Evolutionary conservation across 2,113 vertebrate species (phyloP).

Genomic region (Oncorhynchus nerka): DNA sequence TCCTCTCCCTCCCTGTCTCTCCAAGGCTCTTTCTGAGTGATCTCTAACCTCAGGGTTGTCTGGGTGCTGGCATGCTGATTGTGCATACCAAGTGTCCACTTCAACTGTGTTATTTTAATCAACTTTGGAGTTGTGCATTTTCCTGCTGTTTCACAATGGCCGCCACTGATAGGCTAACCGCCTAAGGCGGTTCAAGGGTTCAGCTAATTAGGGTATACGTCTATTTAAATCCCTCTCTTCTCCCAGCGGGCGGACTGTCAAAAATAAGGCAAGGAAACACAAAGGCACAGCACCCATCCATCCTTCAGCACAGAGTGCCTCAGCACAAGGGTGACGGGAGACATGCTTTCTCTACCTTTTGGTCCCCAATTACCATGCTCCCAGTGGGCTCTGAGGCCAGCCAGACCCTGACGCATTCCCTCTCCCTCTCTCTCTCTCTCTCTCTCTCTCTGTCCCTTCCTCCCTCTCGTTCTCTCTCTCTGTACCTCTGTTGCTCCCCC

Average conservation of each 20-base stretch:
- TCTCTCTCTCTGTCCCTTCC: constrained; percentile 14
- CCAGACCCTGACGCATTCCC: constrained; percentile 26
- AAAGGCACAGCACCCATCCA: constrained; percentile 63
- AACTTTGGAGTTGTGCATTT: constrained; percentile 51
- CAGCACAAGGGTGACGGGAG: constrained; percentile 44
- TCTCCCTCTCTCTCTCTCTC: constrained; percentile 31
- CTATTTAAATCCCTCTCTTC: constrained; percentile 70
- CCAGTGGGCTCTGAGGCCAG: constrained; percentile 37
- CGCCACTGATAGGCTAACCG: constrained; percentile 51
- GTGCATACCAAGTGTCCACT: constrained; percentile 43
- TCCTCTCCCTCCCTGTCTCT: neutral
- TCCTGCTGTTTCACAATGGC: constrained; percentile 43
- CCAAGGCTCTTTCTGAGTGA: neutral
- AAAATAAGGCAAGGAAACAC: constrained; percentile 54
- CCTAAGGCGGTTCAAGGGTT: constrained; percentile 68
- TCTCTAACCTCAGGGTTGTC: constrained; percentile 7
- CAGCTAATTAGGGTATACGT: constrained; percentile 74
- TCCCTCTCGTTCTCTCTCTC: constrained; percentile 21
- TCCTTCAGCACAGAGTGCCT: constrained; percentile 66
- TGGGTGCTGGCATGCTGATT: constrained; percentile 20
- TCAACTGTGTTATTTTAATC: constrained; percentile 56
- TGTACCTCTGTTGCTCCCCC: neutral
- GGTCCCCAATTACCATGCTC: constrained; percentile 54
- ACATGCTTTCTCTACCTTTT: constrained; percentile 43
- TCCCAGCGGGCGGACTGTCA: constrained; percentile 49